Evolutionary conservation across 2,888 invertebrate species (phyloP).

Genomic region (Orthonevra nobilis): DNA sequence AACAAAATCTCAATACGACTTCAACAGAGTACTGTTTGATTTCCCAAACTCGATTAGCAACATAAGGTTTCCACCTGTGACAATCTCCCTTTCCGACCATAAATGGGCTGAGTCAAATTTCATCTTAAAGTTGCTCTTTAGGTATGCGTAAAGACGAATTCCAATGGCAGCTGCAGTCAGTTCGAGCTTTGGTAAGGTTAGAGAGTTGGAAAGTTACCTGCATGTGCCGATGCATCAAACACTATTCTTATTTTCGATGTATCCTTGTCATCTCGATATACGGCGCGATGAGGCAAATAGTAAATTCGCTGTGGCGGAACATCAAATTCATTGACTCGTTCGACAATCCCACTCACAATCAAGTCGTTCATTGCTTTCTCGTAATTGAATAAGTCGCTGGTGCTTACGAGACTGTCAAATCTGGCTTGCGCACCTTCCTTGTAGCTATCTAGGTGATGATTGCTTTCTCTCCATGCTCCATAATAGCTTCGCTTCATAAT

Average conservation of each 20-base stretch:
- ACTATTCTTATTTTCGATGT: constrained; percentile 23
- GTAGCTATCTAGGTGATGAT: background rate
- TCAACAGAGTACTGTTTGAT: background rate
- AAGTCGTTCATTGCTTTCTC: constrained; percentile 14
- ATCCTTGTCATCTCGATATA: constrained; percentile 18
- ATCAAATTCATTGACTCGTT: constrained; percentile 27
- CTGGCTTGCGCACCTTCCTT: constrained; percentile 2
- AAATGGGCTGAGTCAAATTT: constrained; percentile 29
- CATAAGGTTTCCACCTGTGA: constrained; percentile 43
- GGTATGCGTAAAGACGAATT: constrained; percentile 9
- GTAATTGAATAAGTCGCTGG: constrained; percentile 8
- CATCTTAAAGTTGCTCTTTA: constrained; percentile 9
- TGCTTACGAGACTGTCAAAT: constrained; percentile 6
- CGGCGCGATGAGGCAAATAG: constrained; percentile 20
- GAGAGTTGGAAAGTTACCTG: constrained; percentile 1
- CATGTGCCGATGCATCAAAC: constrained; percentile 26
- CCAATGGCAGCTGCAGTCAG: constrained; percentile 24
- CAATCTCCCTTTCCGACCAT: constrained; percentile 27
- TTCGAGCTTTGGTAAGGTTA: constrained; percentile 36
- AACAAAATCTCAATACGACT: background rate
- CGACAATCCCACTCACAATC: constrained; percentile 9
- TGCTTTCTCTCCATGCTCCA: constrained; percentile 9
- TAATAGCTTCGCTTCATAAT: constrained; percentile 3
- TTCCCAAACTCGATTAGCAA: constrained; percentile 30
- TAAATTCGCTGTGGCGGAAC: no score